These are phyloP conservation scores for Dasyprocta punctata DNA, from an alignment of 2,113 vertebrate species.

Conservation along the genomic window DNA sequence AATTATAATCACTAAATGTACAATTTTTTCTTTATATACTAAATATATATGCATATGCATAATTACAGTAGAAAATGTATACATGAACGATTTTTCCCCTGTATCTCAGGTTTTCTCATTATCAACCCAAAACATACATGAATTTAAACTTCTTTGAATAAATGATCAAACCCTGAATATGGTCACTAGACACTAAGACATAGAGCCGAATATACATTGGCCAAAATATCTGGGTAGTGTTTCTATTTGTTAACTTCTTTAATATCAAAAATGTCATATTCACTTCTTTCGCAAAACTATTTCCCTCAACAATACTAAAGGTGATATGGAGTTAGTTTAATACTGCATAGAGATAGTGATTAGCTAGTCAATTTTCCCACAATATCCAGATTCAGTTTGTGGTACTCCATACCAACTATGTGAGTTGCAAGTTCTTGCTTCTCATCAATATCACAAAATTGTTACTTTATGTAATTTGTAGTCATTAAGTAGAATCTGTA, in stretches of 20 bases:
- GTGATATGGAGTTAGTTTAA: neutral
- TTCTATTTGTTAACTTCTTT: neutral
- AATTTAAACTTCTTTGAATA: neutral
- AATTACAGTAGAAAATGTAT: neutral
- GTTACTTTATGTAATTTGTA: neutral
- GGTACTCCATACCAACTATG: neutral
- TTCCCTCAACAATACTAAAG: neutral
- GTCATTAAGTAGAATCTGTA: neutral
- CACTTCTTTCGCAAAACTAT: neutral
- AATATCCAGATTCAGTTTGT: neutral
- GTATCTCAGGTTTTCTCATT: neutral
- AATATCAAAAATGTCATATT: neutral
- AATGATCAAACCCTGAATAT: neutral
- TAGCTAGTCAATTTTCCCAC: neutral
- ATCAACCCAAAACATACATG: neutral
- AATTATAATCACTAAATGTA: neutral
- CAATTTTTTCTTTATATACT: neutral
- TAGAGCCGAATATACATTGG: neutral
- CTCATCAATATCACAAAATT: neutral
- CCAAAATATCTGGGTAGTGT: neutral
- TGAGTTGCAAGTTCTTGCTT: neutral
- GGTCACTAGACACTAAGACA: neutral
- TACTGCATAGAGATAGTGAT: neutral
- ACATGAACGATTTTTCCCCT: neutral
- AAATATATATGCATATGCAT: neutral